Percentiles rank a stretch among this genome's conserved stretches.
Evolutionary conservation across 2,888 invertebrate genomes (phyloP).

Genomic region (Athrips mouffetella): DNA sequence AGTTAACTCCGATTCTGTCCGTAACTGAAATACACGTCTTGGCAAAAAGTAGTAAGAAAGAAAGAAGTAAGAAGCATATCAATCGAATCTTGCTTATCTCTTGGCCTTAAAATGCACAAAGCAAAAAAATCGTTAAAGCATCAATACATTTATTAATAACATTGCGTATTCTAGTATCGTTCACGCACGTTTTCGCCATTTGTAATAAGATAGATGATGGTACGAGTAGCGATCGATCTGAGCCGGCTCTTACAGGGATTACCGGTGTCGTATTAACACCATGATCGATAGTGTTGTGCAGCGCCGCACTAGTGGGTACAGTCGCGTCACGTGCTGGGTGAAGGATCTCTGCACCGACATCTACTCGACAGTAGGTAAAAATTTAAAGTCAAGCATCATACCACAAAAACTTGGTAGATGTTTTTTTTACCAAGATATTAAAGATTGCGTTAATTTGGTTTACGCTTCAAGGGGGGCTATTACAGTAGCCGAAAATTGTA

Average conservation of each 20-base stretch:
- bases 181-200: not conserved
- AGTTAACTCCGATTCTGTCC: too few relatives aligned
- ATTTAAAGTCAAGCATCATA: too few relatives aligned
- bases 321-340: slow-evolving; percentile 55
- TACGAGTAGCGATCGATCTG: slow-evolving; percentile 23
- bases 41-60: too few relatives aligned
- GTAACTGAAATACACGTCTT: too few relatives aligned
- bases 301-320: slow-evolving; percentile 36
- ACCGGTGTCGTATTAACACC: slow-evolving; percentile 47
- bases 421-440: too few relatives aligned
- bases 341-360: slow-evolving; percentile 50
- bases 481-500: too few relatives aligned
- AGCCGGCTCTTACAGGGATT: slow-evolving; percentile 39
- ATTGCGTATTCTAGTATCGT: not conserved
- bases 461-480: too few relatives aligned
- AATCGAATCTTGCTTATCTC: not conserved
- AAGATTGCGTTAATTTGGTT: not conserved
- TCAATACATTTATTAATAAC: too few relatives aligned
- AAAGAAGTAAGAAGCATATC: too few relatives aligned
- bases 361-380: too few relatives aligned
- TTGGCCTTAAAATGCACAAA: not conserved
- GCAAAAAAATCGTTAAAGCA: not conserved
- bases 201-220: slow-evolving; percentile 28
- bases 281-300: slow-evolving; percentile 46
- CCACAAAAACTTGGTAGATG: too few relatives aligned